Evolutionary conservation across 2,888 invertebrate genomes (phyloP).

Genomic region (Cerastis leucographa): DNA sequence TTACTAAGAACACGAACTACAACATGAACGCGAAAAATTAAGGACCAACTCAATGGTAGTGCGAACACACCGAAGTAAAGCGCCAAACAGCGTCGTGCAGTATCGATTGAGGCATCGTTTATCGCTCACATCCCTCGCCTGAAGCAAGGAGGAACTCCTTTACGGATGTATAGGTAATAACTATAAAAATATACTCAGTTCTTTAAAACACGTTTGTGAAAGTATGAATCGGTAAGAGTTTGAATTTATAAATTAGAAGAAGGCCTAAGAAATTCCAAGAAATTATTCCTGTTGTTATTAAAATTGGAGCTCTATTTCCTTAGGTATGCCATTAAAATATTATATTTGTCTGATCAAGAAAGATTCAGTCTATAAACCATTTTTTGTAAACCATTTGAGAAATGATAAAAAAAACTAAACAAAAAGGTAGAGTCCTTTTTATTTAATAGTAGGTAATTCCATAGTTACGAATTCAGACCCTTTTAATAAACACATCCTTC

Average conservation of each 20-base stretch:
- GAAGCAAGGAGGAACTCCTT: slow-evolving; percentile 48
- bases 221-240: neutral
- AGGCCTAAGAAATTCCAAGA: too few species aligned
- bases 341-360: too few species aligned
- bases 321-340: too few species aligned
- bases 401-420: too few species aligned
- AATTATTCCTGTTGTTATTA: too few species aligned
- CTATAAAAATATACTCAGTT: slow-evolving; percentile 6
- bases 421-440: too few species aligned
- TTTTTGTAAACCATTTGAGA: too few species aligned
- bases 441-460: too few species aligned
- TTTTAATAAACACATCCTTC: too few species aligned
- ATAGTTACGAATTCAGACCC: too few species aligned
- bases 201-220: slow-evolving; percentile 14
- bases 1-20: neutral
- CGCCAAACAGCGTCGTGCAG: slow-evolving; percentile 70
- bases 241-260: neutral
- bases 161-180: slow-evolving; percentile 14
- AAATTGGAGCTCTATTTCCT: too few species aligned
- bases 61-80: slow-evolving; percentile 36
- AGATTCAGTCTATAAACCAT: too few species aligned
- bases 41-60: slow-evolving; percentile 32
- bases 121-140: slow-evolving; percentile 71
- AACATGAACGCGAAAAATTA: slow-evolving; percentile 19
- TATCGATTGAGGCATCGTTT: slow-evolving; percentile 77